Conservation (phyloP, 2,797 vertebrate genomes). For the Intellagama lesueurii region DNA sequence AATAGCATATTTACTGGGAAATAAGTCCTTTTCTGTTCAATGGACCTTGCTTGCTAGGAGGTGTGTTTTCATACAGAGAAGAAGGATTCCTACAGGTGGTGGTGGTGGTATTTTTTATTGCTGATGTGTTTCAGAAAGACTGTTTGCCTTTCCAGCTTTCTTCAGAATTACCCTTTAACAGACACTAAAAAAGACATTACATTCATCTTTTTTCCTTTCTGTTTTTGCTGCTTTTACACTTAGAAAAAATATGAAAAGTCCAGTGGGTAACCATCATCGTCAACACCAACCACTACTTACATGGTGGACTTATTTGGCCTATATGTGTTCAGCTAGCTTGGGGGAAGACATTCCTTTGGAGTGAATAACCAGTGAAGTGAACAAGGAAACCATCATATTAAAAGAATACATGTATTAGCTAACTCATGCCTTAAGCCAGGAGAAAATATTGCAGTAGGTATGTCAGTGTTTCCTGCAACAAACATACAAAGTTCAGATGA, state of each 20-base stretch:
- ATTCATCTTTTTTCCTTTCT: conserved; percentile 9
- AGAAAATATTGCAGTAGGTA: too few species aligned
- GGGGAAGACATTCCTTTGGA: not conserved
- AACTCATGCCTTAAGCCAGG: too few species aligned
- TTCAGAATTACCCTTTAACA: not conserved
- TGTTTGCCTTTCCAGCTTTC: not conserved
- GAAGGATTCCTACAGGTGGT: not conserved
- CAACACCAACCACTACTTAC: not conserved
- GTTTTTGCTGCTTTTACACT: conserved; percentile 10
- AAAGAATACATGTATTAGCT: too few species aligned
- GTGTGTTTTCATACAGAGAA: not conserved
- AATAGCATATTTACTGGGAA: not conserved
- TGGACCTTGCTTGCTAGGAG: not conserved
- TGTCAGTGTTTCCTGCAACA: not conserved
- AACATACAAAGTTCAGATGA: not conserved
- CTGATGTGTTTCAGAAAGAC: not conserved
- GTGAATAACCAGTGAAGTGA: too few species aligned
- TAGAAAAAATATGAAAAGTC: conserved; percentile 5
- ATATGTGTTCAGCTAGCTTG: not conserved
- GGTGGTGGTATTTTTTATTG: not conserved
- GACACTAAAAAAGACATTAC: not conserved
- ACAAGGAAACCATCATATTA: too few species aligned
- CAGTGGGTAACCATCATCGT: not conserved
- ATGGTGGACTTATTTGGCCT: conserved; percentile 30
- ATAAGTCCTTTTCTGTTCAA: not conserved